phyloP scores from a whole-genome alignment of 2,797 vertebrate species.

The Todus mexicanus region DNA sequence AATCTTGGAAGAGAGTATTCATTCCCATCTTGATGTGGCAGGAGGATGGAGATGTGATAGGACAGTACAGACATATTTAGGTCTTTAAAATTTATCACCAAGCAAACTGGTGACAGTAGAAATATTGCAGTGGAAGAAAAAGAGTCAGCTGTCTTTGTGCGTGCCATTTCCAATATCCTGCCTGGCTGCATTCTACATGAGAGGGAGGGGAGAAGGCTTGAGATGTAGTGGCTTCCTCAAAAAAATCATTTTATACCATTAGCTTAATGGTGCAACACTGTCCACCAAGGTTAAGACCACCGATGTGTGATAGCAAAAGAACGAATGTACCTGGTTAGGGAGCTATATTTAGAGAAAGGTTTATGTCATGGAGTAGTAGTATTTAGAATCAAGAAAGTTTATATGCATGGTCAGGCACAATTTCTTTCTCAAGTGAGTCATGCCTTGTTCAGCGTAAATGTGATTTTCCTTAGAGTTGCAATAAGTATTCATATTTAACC shows the following conservation, averaged over 20 bases:
- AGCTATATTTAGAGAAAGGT: neutral
- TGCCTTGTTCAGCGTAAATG: neutral
- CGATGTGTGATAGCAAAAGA: neutral
- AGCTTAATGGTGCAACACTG: neutral
- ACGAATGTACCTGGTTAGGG: neutral
- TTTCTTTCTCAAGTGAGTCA: conserved; percentile 27
- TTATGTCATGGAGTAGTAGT: neutral
- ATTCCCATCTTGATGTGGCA: neutral
- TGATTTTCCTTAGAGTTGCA: neutral
- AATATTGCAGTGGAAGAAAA: neutral
- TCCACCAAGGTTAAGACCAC: neutral
- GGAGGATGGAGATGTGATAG: neutral
- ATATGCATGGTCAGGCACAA: conserved; percentile 21
- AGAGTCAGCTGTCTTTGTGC: neutral
- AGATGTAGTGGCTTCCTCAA: neutral
- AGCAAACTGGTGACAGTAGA: neutral
- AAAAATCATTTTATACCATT: neutral
- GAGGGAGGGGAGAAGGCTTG: neutral
- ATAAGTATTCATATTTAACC: neutral
- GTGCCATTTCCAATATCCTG: neutral
- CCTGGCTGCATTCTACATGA: neutral
- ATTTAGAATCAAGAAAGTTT: conserved; percentile 8
- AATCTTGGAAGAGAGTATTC: neutral
- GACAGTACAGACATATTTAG: neutral
- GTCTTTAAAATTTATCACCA: conserved; percentile 10